phyloP scores from a whole-genome alignment of 2,113 vertebrate species.

The Pampusana beccarii region DNA sequence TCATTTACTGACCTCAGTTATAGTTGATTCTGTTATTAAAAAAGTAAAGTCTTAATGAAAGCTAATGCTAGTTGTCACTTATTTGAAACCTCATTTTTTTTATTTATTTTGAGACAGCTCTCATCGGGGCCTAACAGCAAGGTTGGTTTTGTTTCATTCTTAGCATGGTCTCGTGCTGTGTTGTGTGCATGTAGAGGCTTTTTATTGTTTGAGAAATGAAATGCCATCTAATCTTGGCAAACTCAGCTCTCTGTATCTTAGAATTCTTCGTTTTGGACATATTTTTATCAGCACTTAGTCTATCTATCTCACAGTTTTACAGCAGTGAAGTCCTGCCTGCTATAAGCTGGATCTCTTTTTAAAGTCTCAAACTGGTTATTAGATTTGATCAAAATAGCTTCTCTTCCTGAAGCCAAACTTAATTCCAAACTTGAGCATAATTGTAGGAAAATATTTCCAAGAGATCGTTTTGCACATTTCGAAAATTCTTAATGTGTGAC shows the following conservation, averaged over 20 bases:
- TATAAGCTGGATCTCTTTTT: background rate
- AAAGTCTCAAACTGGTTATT: background rate
- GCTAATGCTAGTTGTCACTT: background rate
- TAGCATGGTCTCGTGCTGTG: constrained; percentile 36
- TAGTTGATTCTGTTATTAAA: background rate
- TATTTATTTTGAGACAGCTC: constrained; percentile 37
- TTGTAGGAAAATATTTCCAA: background rate
- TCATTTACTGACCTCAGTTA: background rate
- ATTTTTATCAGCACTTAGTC: background rate
- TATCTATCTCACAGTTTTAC: background rate
- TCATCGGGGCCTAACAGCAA: constrained; percentile 38
- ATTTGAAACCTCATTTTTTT: background rate
- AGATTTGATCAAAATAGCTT: background rate
- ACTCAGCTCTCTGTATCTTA: background rate
- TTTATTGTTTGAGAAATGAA: constrained; percentile 7
- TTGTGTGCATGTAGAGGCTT: constrained; percentile 38
- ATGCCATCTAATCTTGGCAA: background rate
- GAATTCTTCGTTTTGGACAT: background rate
- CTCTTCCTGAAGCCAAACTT: background rate
- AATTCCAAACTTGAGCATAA: background rate
- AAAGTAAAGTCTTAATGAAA: background rate
- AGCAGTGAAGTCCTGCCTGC: background rate
- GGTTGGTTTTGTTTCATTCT: constrained; percentile 28
- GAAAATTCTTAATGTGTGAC: background rate
- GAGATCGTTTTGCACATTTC: background rate